phyloP scores from a whole-genome alignment of 2,888 invertebrate species.

The Chouioia cunea region DNA sequence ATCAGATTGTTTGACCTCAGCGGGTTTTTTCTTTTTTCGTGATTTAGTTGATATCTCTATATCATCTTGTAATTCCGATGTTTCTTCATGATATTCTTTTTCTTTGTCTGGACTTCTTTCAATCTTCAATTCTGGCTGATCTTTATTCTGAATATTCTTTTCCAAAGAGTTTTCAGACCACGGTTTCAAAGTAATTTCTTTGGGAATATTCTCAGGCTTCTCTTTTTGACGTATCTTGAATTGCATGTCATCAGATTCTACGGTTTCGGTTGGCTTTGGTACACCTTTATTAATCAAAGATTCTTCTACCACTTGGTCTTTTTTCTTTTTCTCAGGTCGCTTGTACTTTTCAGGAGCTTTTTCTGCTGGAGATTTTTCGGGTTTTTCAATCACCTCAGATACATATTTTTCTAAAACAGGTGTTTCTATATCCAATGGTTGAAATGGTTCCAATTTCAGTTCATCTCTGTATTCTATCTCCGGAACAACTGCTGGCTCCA shows the following conservation, averaged over 20 bases:
- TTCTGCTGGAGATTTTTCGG: conserved; percentile 52
- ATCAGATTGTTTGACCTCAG: too few relatives aligned
- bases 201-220: conserved; percentile 63
- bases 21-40: too few relatives aligned
- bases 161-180: conserved; percentile 62
- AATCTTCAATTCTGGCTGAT: conserved; percentile 52
- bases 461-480: conserved; percentile 52
- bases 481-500: neutral
- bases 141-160: conserved; percentile 30
- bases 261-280: conserved; percentile 67
- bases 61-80: conserved; percentile 49
- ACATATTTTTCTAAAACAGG: conserved; percentile 64
- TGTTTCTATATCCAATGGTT: conserved; percentile 62
- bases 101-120: too few relatives aligned
- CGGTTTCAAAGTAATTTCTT: conserved; percentile 63
- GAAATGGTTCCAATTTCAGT: conserved; percentile 58
- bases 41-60: too few relatives aligned
- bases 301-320: conserved; percentile 60
- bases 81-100: conserved; percentile 1
- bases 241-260: conserved; percentile 67
- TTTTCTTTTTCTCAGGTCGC: conserved; percentile 53
- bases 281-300: conserved; percentile 64
- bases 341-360: conserved; percentile 54
- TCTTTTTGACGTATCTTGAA: conserved; percentile 62
- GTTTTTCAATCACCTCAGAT: conserved; percentile 59